Evolutionary conservation across 2,113 vertebrate species (phyloP).

Genomic region (Menidia beryllina): DNA sequence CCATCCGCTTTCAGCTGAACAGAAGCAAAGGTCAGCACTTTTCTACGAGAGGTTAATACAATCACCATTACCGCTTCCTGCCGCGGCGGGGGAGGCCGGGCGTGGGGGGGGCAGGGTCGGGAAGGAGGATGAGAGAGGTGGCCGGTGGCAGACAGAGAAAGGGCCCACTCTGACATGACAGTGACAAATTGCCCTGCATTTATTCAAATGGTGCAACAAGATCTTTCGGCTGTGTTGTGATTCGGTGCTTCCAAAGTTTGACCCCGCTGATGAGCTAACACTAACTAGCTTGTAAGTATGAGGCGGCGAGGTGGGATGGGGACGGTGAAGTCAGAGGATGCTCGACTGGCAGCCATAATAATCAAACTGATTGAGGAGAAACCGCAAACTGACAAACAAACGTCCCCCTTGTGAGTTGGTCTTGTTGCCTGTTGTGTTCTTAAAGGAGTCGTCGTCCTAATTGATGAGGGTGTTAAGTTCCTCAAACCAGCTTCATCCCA

Average conservation of each 20-base stretch:
- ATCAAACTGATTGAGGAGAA: background rate
- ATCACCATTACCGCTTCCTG: slow-evolving; percentile 90
- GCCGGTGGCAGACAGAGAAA: slow-evolving; percentile 76
- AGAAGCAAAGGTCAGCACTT: slow-evolving; percentile 80
- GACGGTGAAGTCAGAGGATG: slow-evolving; percentile 33
- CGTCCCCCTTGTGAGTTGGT: background rate
- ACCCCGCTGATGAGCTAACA: slow-evolving; percentile 89
- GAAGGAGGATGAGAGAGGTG: slow-evolving; percentile 43
- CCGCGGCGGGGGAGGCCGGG: slow-evolving; percentile 73
- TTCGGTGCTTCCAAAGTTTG: slow-evolving; percentile 89
- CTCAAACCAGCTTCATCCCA: too few species aligned
- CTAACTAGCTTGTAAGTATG: slow-evolving; percentile 83
- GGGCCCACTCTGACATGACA: slow-evolving; percentile 89
- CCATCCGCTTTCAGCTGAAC: slow-evolving; percentile 80
- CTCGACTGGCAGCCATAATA: slow-evolving; percentile 9
- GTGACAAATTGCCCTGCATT: slow-evolving; percentile 97
- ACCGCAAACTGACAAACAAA: background rate
- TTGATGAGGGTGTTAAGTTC: too few species aligned
- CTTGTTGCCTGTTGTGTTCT: background rate
- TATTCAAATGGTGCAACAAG: slow-evolving; percentile 96
- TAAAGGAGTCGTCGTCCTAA: background rate
- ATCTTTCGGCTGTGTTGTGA: slow-evolving; percentile 90
- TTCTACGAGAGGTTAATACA: slow-evolving; percentile 89
- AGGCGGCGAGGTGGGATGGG: slow-evolving; percentile 39
- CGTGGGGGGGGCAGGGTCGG: slow-evolving; percentile 34